Evolutionary conservation across 92 coral and sea anemone species (phyloP), one percentile per base, ranked within the genome.

Genomic region (Palythoa caribaeorum): DNA sequence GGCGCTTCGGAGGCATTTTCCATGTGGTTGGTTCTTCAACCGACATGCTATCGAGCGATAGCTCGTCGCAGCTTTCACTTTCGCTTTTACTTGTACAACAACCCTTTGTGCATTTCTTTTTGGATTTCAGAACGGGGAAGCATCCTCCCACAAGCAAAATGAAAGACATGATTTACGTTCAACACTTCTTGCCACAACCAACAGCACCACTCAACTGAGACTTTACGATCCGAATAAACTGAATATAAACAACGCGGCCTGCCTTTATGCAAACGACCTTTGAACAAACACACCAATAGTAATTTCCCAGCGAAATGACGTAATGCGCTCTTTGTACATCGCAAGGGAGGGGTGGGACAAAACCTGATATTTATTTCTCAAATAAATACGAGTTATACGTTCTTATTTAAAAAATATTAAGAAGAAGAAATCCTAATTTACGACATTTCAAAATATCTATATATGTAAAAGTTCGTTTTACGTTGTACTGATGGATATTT

Each of bases 1-100:
- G 85, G 48, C 95, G 92, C 60, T 95, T 95, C 17, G 96, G 89
- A 79, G 98, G 98, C 92, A 90, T 89, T 76, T 92, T 89, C 98
- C 98, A 95, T 59, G 92, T 89, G 74, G 92, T 52, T 8, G 96
- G 96, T 57, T 95, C 98, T 36, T 78, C 92, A 35, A 94, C 98
- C 53, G 98, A 93, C 96, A 93, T 85, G 19, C 93, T 94, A 50
- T 95, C 98, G 83, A 93, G 70, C 11, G 98, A 95, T 37, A 93
- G 39, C 74, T 70, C 75, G 11, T 87, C 71, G 80, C 70, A 63
- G 44, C 92, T 90, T 12, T 86, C 71, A 10, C 90, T 66, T 21
- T 90, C 85, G 53, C 85, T 80, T 60, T 92, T 86, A 2, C 93
- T 88, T 51, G 80, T 71, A 48, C 87, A 81, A 38, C 87, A 80